Base-by-base conservation (phyloP, 2,113 vertebrate species). In the Albula glossodonta region DNA sequence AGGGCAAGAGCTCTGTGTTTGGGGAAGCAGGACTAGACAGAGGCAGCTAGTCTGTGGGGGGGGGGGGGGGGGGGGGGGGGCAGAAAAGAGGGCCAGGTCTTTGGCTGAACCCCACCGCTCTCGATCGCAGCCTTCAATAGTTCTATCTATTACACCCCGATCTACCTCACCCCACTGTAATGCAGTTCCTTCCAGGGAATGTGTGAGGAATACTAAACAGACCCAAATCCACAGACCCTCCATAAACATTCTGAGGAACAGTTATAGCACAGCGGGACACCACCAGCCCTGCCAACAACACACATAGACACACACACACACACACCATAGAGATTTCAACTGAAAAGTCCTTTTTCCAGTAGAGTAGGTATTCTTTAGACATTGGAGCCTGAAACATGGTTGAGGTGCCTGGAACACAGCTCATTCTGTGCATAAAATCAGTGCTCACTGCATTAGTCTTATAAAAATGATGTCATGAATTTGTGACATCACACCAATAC, bases 191-290 rank as follows among this genome's bases (percentile, higher is more conserved):
- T 74, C 70, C 70, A 74, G n/a, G 22, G 70, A 10, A 31, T 31
- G 70, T 74, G 70, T 25, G 70, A 74, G n/a, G 70, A 74, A 74
- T 74, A 74, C 22, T 74, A 74, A 74, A 74, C 70, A 74, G 22
- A 8, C 17, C 22, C 15, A 19, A 66, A 22, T 74, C 70, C 22
- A 31, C 70, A 25, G 70, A 10, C 70, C 70, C 70, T 74, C n/a
- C 70, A 74, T n/a, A 74, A 10, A n/a, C 70, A 31, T 31, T n/a
- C 70, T 31, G 22, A 74, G 70, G 70, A 4, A 19, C 22, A 74
- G 70, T 31, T 74, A 74, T 22, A 74, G 70, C 70, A 11, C 1
- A 66, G 15, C 2, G 22, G 9, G 22, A n/a, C 70, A 66, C 60
- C 31, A 41, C 7, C 7, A 56, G 7, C 6, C 53, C 53, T 12